Conservation (phyloP, 2,888 invertebrate genomes). For the Drosophila neonasuta region DNA sequence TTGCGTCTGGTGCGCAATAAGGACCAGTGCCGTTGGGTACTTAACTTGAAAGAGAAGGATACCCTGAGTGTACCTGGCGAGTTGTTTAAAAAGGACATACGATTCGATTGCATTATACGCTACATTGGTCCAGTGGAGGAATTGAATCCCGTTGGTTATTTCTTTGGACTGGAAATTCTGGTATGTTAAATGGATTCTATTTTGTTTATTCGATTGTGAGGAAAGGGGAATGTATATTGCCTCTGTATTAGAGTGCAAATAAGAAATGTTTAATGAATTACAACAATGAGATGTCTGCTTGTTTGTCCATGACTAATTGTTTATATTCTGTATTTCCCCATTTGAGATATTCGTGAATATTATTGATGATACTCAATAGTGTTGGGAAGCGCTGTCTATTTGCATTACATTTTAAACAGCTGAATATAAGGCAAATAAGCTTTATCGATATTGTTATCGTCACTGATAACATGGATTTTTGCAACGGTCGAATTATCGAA, state of each 20-base stretch:
- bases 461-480: neutral
- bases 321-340: neutral
- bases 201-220: neutral
- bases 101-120: slow-evolving; percentile 81
- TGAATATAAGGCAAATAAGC: neutral
- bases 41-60: slow-evolving; percentile 67
- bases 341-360: too few relatives aligned
- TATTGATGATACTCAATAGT: neutral
- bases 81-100: slow-evolving; percentile 61
- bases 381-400: neutral
- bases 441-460: neutral
- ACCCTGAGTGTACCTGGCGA: slow-evolving; percentile 82
- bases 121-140: slow-evolving; percentile 84
- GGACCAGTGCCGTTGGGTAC: slow-evolving; percentile 82
- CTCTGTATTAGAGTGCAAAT: too few relatives aligned
- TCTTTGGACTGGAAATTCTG: slow-evolving; percentile 84
- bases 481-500: neutral
- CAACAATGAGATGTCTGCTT: too few relatives aligned
- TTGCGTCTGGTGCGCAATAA: slow-evolving; percentile 81
- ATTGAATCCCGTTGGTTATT: slow-evolving; percentile 83
- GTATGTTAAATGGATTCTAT: slow-evolving; percentile 69
- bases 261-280: too few relatives aligned
- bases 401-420: neutral
- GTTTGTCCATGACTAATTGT: neutral
- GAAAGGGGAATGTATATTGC: neutral